Percentiles rank a stretch among this genome's conserved stretches.
These are phyloP conservation scores for Pipistrellus nathusii DNA, from an alignment of 2,797 vertebrate species.

Conservation along the genomic window DNA sequence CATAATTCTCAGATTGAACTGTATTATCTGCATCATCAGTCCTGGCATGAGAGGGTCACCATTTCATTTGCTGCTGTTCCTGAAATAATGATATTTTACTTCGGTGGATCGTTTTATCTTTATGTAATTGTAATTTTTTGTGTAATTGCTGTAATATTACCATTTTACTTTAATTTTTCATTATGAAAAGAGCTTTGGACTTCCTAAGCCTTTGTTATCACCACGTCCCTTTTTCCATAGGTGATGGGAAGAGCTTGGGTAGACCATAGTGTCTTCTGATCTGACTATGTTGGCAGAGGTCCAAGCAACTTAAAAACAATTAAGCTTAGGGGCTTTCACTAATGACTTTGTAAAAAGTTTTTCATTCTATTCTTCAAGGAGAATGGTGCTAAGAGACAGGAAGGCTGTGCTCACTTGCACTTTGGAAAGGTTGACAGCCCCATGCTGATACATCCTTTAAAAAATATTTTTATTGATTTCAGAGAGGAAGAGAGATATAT, in stretches of 20 bases:
- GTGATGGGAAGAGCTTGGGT: conserved; percentile 26
- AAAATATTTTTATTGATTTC: too few relatives aligned
- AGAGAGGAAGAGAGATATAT: too few relatives aligned
- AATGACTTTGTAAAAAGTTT: background rate
- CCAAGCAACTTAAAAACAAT: background rate
- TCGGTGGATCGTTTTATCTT: conserved; percentile 16
- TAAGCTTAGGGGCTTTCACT: background rate
- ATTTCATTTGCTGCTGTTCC: background rate
- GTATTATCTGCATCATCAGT: background rate
- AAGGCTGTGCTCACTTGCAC: background rate
- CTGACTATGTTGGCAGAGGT: background rate
- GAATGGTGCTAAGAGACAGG: background rate
- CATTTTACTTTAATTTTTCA: background rate
- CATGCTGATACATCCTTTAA: background rate
- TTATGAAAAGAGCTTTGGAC: background rate
- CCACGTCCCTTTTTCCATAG: background rate
- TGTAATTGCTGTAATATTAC: conserved; percentile 27
- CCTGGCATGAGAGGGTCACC: background rate
- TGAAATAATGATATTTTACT: background rate
- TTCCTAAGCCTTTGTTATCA: background rate
- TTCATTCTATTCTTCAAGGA: background rate
- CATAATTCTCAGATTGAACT: conserved; percentile 17
- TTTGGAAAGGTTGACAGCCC: background rate
- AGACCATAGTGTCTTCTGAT: background rate
- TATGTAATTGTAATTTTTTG: background rate